Conservation (phyloP, 2,797 vertebrate genomes). For the Naso thynnoides region DNA sequence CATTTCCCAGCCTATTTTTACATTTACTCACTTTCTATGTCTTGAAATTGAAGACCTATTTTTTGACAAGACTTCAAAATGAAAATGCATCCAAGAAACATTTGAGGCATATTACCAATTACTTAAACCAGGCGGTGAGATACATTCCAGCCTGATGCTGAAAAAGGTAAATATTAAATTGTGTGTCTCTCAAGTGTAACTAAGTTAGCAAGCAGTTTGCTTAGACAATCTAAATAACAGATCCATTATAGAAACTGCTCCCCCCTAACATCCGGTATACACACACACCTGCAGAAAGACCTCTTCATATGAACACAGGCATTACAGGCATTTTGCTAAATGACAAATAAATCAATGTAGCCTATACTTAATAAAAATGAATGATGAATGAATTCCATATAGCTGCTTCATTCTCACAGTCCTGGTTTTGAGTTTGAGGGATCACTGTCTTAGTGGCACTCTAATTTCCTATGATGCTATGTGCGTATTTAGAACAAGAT, state of each 20-base stretch:
- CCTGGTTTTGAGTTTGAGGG: neutral
- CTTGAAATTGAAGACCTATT: neutral
- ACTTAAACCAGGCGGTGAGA: constrained; percentile 2
- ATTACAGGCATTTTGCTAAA: too few species aligned
- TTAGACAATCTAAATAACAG: too few species aligned
- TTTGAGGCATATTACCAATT: neutral
- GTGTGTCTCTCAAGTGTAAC: neutral
- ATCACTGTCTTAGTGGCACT: neutral
- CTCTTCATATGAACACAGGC: too few species aligned
- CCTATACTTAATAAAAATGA: neutral
- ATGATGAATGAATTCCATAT: neutral
- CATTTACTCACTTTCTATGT: neutral
- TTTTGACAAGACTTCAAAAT: neutral
- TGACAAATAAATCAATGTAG: too few species aligned
- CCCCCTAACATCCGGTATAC: too few species aligned
- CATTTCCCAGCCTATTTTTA: neutral
- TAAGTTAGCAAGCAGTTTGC: neutral
- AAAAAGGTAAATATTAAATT: neutral
- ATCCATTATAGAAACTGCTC: too few species aligned
- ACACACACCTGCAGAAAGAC: too few species aligned
- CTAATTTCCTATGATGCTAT: neutral
- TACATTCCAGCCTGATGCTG: constrained; percentile 6
- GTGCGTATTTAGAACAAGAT: neutral
- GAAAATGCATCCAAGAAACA: neutral
- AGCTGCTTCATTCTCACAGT: neutral